Conservation (phyloP, 2,113 vertebrate species). For the Melanostigma gelatinosum region DNA sequence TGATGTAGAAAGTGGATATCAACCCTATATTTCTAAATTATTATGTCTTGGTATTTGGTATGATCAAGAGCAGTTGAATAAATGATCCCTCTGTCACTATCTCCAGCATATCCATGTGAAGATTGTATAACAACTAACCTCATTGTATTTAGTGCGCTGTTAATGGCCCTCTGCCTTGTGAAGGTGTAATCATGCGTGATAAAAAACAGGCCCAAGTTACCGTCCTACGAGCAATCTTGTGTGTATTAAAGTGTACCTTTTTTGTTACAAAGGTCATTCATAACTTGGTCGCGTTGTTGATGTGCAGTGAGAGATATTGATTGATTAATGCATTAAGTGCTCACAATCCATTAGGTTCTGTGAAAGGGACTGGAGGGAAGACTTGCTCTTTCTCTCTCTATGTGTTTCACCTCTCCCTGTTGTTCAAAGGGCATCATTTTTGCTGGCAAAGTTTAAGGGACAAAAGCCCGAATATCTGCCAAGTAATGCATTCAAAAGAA, state of each 20-base stretch:
- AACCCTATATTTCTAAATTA: conserved; percentile 11
- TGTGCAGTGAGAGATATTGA: conserved; percentile 99
- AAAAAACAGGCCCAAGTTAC: conserved; percentile 90
- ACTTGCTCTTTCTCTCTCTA: conserved; percentile 80
- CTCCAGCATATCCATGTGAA: conserved; percentile 74
- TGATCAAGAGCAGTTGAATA: conserved; percentile 39
- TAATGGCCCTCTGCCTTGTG: conserved; percentile 87
- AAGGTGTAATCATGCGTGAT: conserved; percentile 92
- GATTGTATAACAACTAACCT: conserved; percentile 87
- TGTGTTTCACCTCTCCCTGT: conserved; percentile 97
- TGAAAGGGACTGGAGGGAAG: conserved; percentile 95
- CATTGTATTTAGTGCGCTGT: conserved; percentile 85
- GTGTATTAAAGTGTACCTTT: conserved; percentile 98
- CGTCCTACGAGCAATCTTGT: conserved; percentile 94
- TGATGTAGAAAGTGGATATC: conserved; percentile 19
- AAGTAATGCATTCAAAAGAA: conserved; percentile 96
- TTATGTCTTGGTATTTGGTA: neutral
- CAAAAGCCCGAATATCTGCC: conserved; percentile 95
- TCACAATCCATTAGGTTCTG: conserved; percentile 99
- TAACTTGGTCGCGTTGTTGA: conserved; percentile 97
- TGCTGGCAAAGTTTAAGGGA: conserved; percentile 95
- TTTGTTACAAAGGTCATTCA: conserved; percentile 99
- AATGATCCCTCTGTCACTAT: conserved; percentile 16
- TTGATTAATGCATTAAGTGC: conserved; percentile 99
- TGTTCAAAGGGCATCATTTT: conserved; percentile 95